These are phyloP conservation scores for Chaitophorus viminalis DNA, from an alignment of 2,888 invertebrate species.

Conservation along the genomic window DNA sequence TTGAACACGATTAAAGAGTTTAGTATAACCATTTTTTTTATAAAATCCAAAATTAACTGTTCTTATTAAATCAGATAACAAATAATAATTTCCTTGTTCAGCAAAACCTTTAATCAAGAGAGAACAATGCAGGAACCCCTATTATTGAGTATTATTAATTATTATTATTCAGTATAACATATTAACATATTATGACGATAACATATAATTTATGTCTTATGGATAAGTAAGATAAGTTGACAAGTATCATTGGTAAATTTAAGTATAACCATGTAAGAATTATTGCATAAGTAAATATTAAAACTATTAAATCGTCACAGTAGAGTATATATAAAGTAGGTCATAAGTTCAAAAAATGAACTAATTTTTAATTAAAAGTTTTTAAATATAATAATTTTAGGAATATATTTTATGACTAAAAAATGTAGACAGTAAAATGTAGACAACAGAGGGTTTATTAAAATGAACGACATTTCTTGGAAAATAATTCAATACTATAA, in stretches of 20 bases:
- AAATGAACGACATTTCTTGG: too few species aligned
- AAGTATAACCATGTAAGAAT: not conserved
- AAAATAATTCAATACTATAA: too few species aligned
- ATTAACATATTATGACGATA: not conserved
- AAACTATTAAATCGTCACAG: not conserved
- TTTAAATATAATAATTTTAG: not conserved
- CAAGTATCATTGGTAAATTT: not conserved
- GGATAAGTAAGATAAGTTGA: too few species aligned
- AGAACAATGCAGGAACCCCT: not conserved
- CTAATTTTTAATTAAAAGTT: constrained; percentile 4
- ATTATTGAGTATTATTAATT: not conserved
- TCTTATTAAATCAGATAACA: not conserved
- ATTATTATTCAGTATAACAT: not conserved
- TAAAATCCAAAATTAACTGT: not conserved
- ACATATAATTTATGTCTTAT: not conserved
- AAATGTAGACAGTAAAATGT: too few species aligned
- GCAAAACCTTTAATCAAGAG: too few species aligned
- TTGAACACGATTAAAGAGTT: not conserved
- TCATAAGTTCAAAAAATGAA: constrained; percentile 11
- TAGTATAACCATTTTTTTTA: not conserved
- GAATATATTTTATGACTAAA: not conserved
- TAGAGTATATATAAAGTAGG: not conserved
- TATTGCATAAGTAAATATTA: not conserved
- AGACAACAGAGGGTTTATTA: too few species aligned
- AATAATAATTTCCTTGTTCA: not conserved